These are phyloP conservation scores for Nothobranchius kuhntae DNA, from an alignment of 2,113 vertebrate genomes.

Conservation along the genomic window DNA sequence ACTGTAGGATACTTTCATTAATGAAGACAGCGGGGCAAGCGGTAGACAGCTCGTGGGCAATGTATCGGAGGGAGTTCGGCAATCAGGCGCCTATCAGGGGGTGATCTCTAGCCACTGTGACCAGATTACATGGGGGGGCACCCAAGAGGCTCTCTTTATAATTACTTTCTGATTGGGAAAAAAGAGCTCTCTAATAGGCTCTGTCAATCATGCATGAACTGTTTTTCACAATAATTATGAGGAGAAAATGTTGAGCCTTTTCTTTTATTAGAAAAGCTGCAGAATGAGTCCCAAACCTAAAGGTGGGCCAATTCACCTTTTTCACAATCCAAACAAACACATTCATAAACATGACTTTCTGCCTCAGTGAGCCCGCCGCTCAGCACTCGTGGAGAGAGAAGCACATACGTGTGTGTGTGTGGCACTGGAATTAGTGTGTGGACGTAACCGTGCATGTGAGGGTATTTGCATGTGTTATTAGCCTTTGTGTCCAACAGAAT, in stretches of 20 bases:
- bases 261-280: constrained; percentile 20
- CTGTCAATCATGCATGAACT: constrained; percentile 67
- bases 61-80: constrained; percentile 39
- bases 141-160: constrained; percentile 71
- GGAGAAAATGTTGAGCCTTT: constrained; percentile 31
- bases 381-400: constrained; percentile 10
- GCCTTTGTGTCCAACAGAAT: constrained; percentile 31
- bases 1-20: constrained; percentile 39
- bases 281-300: constrained; percentile 1
- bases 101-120: constrained; percentile 68
- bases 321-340: constrained; percentile 51
- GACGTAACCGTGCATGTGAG: constrained; percentile 9
- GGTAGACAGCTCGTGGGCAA: constrained; percentile 33
- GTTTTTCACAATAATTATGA: constrained; percentile 50
- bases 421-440: background rate
- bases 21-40: constrained; percentile 40
- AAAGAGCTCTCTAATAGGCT: constrained; percentile 66
- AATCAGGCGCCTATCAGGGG: constrained; percentile 68
- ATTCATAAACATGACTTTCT: constrained; percentile 52
- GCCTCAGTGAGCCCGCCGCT: constrained; percentile 29
- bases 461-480: constrained; percentile 40
- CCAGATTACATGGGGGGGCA: constrained; percentile 67
- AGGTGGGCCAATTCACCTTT: constrained; percentile 42
- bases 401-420: constrained; percentile 2
- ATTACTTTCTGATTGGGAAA: constrained; percentile 78